Percentiles rank a stretch among this genome's conserved stretches.
Evolutionary conservation across 1,140 invertebrate species (phyloP).

Genomic region (Nephotettix cincticeps): DNA sequence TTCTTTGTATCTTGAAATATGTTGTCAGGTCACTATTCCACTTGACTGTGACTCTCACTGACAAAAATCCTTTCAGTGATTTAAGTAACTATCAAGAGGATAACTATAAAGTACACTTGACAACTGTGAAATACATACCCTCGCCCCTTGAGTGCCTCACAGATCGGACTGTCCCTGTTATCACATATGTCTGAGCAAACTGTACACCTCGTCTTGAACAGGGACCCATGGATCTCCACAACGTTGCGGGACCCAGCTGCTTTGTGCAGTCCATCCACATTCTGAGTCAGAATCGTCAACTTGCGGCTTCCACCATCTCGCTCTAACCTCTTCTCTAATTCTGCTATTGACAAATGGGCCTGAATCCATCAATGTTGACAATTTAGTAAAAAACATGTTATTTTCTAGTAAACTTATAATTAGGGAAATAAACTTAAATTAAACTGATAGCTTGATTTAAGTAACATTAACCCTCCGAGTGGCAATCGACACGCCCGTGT

Average conservation of each 20-base stretch:
- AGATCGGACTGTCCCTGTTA: constrained; percentile 83
- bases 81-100: no score
- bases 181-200: constrained; percentile 68
- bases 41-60: no score
- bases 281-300: constrained; percentile 84
- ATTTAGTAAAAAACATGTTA: no score
- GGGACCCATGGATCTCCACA: constrained; percentile 86
- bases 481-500: no score
- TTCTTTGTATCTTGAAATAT: no score
- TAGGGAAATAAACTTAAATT: no score
- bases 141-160: constrained; percentile 60
- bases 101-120: no score
- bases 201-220: constrained; percentile 81
- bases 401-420: no score
- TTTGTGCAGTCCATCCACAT: constrained; percentile 87
- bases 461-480: no score
- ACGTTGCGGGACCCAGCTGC: constrained; percentile 79
- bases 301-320: constrained; percentile 53
- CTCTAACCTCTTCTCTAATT: constrained; percentile 65
- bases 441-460: no score
- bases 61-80: no score
- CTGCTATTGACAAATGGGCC: constrained; percentile 80
- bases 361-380: constrained; percentile 44
- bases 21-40: no score
- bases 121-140: constrained; percentile 56